Evolutionary conservation across 2,113 vertebrate species (phyloP).

Genomic region (Triplophysa tibetana): DNA sequence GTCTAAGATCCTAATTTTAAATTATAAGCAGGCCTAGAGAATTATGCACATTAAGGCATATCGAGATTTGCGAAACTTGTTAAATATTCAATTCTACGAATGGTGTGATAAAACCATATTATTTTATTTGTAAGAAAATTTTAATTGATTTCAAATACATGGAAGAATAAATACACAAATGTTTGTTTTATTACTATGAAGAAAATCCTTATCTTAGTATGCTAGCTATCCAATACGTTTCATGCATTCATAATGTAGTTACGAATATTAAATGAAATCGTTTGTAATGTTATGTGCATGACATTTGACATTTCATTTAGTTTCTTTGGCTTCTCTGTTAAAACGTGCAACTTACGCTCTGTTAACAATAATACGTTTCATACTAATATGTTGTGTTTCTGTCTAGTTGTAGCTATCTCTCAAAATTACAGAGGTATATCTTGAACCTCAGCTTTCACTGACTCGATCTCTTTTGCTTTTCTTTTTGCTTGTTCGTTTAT

Average conservation of each 20-base stretch:
- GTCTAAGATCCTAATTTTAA: not conserved
- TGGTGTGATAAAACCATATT: no score
- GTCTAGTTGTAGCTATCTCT: not conserved
- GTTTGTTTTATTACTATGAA: no score
- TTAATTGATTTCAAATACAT: no score
- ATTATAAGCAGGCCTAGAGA: not conserved
- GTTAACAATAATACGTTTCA: not conserved
- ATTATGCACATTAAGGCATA: not conserved
- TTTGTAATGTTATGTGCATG: not conserved
- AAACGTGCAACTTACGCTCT: not conserved
- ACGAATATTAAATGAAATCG: not conserved
- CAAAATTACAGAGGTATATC: not conserved
- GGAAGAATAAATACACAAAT: no score
- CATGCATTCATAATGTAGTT: not conserved
- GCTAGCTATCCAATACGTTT: no score
- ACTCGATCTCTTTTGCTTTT: constrained; percentile 5
- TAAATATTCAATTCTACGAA: no score
- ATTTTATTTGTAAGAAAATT: not conserved
- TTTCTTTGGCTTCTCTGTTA: not conserved
- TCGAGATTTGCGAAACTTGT: not conserved
- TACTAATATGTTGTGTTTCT: not conserved
- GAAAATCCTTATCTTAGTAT: no score
- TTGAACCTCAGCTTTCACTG: constrained; percentile 1
- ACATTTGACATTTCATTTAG: not conserved
- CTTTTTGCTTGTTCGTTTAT: not conserved